Evolutionary conservation across 2,113 vertebrate species (phyloP), one percentile per base, ranked within the genome.

Genomic region (Elanoides forficatus): DNA sequence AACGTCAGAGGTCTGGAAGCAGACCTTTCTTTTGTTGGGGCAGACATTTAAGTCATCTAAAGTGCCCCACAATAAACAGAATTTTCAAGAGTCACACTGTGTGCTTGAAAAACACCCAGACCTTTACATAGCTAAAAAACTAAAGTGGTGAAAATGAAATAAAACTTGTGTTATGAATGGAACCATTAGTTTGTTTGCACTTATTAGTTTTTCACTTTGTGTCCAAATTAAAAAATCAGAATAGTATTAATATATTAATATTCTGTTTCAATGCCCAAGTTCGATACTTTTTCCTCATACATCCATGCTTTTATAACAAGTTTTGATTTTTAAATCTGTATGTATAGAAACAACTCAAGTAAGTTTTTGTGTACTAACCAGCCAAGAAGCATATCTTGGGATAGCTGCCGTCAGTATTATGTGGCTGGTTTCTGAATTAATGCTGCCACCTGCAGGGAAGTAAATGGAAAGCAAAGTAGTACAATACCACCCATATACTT

Each of bases 361-460:
- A 40, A 13, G 47, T 32, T 52, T 32, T 7, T 14, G 20, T 15
- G 88, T 65, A 98, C 98, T 92, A 95, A 99, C 99, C 99, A 99
- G 98, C 99, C 99, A 99, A 96, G 99, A 99, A 42, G 98, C 96
- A 0, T 99, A 99, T 86, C 98, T 98, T 11, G 99, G 99, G 90
- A 99, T 98, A 12, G 96, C 98, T 2, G 99, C 98, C 0, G 99
- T 99, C 95, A 99, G 98, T 81, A 99, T 82, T 45, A 98, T 76
- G 97, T 97, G 99, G 93, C 97, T 98, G 98, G 97, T 99, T 96
- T 99, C 99, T 97, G 98, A 97, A 73, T 93, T 98, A 88, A 99
- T 97, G 94, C 98, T 98, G 98, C 99, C 99, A 99, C 99, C 99
- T 99, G 98, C 93, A 98, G 98, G 98, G 97, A 79, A 94, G 75